Evolutionary conservation across 2,888 invertebrate species (phyloP).

Genomic region (Biston betularia): DNA sequence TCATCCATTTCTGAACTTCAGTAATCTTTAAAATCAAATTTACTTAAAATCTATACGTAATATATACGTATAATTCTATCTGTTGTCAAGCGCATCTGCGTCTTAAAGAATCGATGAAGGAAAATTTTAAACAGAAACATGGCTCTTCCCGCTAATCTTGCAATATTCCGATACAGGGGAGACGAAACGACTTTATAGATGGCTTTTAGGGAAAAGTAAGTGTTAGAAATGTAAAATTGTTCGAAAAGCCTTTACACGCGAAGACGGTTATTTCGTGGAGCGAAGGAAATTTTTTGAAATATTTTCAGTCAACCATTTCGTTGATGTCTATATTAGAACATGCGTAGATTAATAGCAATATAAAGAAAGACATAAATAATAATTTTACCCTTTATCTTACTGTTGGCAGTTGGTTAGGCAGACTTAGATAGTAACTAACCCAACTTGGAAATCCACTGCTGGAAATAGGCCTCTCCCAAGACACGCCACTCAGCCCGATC

Average conservation of each 20-base stretch:
- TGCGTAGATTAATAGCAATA: too few relatives aligned
- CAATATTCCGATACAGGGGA: constrained; percentile 37
- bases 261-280: neutral
- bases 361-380: too few relatives aligned
- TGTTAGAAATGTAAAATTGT: constrained; percentile 1
- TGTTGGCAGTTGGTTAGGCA: too few relatives aligned
- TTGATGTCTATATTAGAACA: too few relatives aligned
- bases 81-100: constrained; percentile 68
- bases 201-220: constrained; percentile 30
- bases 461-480: too few relatives aligned
- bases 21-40: too few relatives aligned
- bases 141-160: constrained; percentile 67
- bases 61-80: constrained; percentile 49
- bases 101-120: constrained; percentile 45
- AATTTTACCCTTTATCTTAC: too few relatives aligned
- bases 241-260: constrained; percentile 4
- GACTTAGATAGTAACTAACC: too few relatives aligned
- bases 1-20: too few relatives aligned
- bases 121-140: constrained; percentile 77
- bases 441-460: too few relatives aligned
- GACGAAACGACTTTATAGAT: constrained; percentile 38
- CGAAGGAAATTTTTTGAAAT: neutral
- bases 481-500: too few relatives aligned
- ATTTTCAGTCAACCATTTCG: neutral
- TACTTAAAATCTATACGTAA: neutral